A percentile compares a stretch with the other conserved stretches of the same genome.
These are phyloP conservation scores for Hirudinaria manillensis DNA, from an alignment of 2,888 invertebrate species.

Conservation along the genomic window DNA sequence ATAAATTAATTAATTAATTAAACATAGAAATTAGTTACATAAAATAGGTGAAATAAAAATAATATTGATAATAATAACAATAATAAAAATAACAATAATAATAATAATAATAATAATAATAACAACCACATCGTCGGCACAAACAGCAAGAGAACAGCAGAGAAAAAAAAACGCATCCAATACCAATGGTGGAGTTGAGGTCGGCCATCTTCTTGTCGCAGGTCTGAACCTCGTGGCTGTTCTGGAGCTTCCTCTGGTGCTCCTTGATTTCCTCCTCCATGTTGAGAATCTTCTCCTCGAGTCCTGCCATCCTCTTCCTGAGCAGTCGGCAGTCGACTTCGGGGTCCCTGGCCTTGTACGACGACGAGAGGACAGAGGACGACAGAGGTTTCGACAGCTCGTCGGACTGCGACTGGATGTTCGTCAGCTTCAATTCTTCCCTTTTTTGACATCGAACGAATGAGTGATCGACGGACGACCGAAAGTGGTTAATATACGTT, in stretches of 20 bases:
- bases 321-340: slow-evolving; percentile 32
- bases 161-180: too few relatives aligned
- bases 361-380: neutral
- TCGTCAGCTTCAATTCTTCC: slow-evolving; percentile 22
- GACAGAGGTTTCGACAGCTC: neutral
- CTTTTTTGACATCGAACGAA: neutral
- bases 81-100: too few relatives aligned
- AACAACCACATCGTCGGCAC: too few relatives aligned
- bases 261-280: slow-evolving; percentile 22
- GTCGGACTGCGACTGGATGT: neutral
- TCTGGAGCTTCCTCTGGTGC: neutral
- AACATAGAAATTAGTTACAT: too few relatives aligned
- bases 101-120: too few relatives aligned
- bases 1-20: too few relatives aligned
- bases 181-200: neutral
- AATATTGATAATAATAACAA: too few relatives aligned
- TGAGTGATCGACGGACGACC: neutral
- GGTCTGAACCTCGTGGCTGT: neutral
- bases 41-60: too few relatives aligned
- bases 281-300: slow-evolving; percentile 30
- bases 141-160: too few relatives aligned
- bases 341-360: slow-evolving; percentile 26
- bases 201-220: neutral
- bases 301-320: slow-evolving; percentile 21
- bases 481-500: too few relatives aligned